A percentile compares a stretch with the other conserved stretches of the same genome.
phyloP scores from a whole-genome alignment of 2,797 vertebrate species.

The Chiroxiphia lanceolata region DNA sequence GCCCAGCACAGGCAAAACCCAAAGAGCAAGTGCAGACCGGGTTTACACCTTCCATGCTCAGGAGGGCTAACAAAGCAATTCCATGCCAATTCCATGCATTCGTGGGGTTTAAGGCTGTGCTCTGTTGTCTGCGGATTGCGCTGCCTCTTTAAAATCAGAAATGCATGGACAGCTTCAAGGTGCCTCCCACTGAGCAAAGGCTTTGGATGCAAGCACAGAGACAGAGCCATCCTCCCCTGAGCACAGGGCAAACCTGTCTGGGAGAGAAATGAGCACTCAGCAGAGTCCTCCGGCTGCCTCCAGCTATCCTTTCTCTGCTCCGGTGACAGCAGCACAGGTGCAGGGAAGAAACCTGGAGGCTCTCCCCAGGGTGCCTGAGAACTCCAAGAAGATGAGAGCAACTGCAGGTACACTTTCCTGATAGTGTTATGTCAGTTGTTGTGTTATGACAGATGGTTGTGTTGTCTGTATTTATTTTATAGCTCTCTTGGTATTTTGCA shows the following conservation, averaged over 20 bases:
- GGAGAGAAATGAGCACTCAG: not conserved
- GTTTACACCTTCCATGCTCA: not conserved
- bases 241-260: not conserved
- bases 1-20: not conserved
- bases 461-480: not conserved
- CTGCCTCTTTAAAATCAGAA: slow-evolving; percentile 74
- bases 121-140: not conserved
- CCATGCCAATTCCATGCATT: not conserved
- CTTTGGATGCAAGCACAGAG: slow-evolving; percentile 57
- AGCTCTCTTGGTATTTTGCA: not conserved
- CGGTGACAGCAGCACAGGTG: not conserved
- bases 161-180: slow-evolving; percentile 57
- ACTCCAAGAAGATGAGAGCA: not conserved
- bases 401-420: slow-evolving; percentile 48
- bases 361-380: not conserved
- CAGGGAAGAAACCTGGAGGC: not conserved
- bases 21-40: not conserved
- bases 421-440: not conserved
- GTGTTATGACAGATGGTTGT: not conserved
- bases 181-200: slow-evolving; percentile 66
- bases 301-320: not conserved
- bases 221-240: slow-evolving; percentile 19
- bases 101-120: not conserved
- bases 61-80: not conserved
- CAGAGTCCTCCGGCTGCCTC: not conserved